Conservation (phyloP, 2,797 vertebrate species). For the Xerus rutilus region DNA sequence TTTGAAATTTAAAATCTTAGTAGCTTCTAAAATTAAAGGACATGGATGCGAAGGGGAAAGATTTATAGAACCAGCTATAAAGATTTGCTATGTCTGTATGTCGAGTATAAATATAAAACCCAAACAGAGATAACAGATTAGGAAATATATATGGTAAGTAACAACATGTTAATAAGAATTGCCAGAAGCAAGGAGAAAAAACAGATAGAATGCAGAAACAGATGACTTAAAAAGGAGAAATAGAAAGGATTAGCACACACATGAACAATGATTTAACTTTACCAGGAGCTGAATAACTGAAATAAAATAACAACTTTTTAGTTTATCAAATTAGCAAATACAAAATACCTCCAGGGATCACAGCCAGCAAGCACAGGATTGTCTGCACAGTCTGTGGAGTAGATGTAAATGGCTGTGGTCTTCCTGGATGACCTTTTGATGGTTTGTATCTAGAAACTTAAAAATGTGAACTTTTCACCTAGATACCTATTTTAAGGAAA, state of each 20-base stretch:
- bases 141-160: not conserved
- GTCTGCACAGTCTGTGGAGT: not conserved
- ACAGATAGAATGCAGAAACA: not conserved
- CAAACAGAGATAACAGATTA: not conserved
- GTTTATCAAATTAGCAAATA: not conserved
- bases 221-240: not conserved
- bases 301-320: not conserved
- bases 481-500: constrained; percentile 1
- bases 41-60: not conserved
- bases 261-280: not conserved
- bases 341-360: not conserved
- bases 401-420: not conserved
- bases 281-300: not conserved
- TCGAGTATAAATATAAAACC: constrained; percentile 4
- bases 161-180: not conserved
- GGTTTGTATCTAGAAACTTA: not conserved
- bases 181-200: constrained; percentile 3
- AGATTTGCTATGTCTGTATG: not conserved
- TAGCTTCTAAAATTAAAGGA: constrained; percentile 13
- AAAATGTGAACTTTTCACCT: not conserved
- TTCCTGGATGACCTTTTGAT: constrained; percentile 7
- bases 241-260: not conserved
- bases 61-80: constrained; percentile 14
- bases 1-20: constrained; percentile 25
- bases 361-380: not conserved